Base-by-base conservation (phyloP, 2,888 invertebrate species). In the Opisthograptis luteolata region DNA sequence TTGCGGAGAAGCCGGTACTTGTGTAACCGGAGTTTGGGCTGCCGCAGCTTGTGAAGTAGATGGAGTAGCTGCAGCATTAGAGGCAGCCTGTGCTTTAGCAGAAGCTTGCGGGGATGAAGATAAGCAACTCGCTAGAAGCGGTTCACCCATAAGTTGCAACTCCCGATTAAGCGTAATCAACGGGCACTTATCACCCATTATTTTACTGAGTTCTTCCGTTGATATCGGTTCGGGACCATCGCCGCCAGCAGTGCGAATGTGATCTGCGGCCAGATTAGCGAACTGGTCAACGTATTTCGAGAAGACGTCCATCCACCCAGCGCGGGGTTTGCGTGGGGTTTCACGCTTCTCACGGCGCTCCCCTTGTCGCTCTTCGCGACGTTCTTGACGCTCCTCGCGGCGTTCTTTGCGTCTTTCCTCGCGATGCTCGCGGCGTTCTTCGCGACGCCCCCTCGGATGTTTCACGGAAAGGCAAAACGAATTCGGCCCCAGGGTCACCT, bases 251-350 rank as follows among this genome's bases (percentile, higher is more conserved):
- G 73, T 48, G 37, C 66, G 52, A 49, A 77, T 77, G 7, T 82
- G 64, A 52, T 90, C 87, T 1, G 87, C 90, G 0, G 91, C 87
- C 0, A 92, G 73, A 61, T 92, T 89, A 5, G 91, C 84, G 73
- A 91, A 92, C 61, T 92, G 92, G 53, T 92, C 92, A 74, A 92
- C 80, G 60, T 91, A 92, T 5, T 79, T 81, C 3, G 84, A 68
- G 45, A 92, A 84, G 17, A 83, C 83, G 1, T 92, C 87, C 2
- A 92, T 66, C 92, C 92, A 92, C 55, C 87, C 83, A 17, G 28
- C 13, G 12, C 45, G 44, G 43, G 28, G 22, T 73, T 73, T 19
- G 60, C 42, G 30, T 78, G 73, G 22, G 74, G 76, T 64, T 5
- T 58, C 57, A 10, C 51, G 55, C 20, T 74, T 74, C 6, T 51